phyloP scores from a whole-genome alignment of 2,113 vertebrate species.

The Phylloscopus trochilus region DNA sequence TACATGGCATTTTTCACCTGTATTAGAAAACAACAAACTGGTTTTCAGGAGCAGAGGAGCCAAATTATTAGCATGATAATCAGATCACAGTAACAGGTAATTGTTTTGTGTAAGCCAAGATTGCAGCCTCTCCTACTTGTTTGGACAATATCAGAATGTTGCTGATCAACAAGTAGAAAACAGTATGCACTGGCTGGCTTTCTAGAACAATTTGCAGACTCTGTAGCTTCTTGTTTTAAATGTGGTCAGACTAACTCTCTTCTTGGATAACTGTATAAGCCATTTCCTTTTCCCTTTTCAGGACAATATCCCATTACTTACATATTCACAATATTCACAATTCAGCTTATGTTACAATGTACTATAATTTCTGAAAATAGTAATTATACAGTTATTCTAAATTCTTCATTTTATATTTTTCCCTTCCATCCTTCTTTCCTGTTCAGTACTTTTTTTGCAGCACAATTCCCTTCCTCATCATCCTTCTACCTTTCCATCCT shows the following conservation, averaged over 20 bases:
- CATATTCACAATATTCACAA: background rate
- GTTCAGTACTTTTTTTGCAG: background rate
- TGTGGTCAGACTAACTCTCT: background rate
- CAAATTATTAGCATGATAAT: slow-evolving; percentile 55
- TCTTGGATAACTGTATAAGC: background rate
- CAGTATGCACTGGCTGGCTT: background rate
- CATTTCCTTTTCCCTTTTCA: background rate
- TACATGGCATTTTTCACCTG: slow-evolving; percentile 2
- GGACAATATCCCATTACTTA: background rate
- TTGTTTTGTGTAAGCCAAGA: slow-evolving; percentile 47
- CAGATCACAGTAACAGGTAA: slow-evolving; percentile 33
- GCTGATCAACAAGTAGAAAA: slow-evolving; percentile 46
- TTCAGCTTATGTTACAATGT: background rate
- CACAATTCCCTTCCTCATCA: background rate
- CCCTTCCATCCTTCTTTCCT: background rate
- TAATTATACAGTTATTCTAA: background rate
- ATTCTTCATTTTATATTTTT: background rate
- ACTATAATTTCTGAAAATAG: background rate
- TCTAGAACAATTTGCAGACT: slow-evolving; percentile 6
- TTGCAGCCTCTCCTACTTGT: slow-evolving; percentile 51
- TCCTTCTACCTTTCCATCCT: background rate
- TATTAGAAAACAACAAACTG: slow-evolving; percentile 33
- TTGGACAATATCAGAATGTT: slow-evolving; percentile 58
- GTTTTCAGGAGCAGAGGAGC: slow-evolving; percentile 38
- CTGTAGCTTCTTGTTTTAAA: background rate